Evolutionary conservation across 2,113 vertebrate genomes (phyloP).

Genomic region (Oryzias curvinotus): DNA sequence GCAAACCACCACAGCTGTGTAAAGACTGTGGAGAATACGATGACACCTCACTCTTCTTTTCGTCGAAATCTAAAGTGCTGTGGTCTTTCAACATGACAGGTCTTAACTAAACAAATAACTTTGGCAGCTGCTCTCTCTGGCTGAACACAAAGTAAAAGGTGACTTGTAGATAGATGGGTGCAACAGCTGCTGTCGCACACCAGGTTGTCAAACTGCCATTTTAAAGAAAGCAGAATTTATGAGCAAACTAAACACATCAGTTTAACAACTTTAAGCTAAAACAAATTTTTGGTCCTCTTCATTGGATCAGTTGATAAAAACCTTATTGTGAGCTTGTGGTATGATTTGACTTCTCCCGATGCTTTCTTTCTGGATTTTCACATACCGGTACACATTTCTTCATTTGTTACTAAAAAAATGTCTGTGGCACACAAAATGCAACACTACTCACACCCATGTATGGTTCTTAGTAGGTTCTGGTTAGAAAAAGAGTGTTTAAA

Average conservation of each 20-base stretch:
- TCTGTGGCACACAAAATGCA: no score
- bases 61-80: conserved; percentile 26
- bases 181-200: conserved; percentile 39
- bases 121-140: conserved; percentile 38
- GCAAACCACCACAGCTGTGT: conserved; percentile 22
- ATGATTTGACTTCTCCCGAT: no score
- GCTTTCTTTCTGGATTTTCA: no score
- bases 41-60: conserved; percentile 25
- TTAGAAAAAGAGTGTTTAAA: no score
- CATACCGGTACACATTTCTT: no score
- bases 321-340: no score
- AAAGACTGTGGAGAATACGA: conserved; percentile 19
- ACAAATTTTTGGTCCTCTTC: no score
- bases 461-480: no score
- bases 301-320: no score
- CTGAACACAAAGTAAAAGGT: conserved; percentile 26
- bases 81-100: conserved; percentile 20
- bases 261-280: background rate
- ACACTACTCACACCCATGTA: no score
- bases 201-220: conserved; percentile 11
- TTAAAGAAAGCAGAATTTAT: conserved; percentile 27
- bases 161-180: conserved; percentile 44
- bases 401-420: no score
- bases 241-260: conserved; percentile 1
- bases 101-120: conserved; percentile 41